Evolutionary conservation across 2,113 vertebrate genomes (phyloP), one percentile per base, ranked within the genome.

Genomic region (Turnix velox): DNA sequence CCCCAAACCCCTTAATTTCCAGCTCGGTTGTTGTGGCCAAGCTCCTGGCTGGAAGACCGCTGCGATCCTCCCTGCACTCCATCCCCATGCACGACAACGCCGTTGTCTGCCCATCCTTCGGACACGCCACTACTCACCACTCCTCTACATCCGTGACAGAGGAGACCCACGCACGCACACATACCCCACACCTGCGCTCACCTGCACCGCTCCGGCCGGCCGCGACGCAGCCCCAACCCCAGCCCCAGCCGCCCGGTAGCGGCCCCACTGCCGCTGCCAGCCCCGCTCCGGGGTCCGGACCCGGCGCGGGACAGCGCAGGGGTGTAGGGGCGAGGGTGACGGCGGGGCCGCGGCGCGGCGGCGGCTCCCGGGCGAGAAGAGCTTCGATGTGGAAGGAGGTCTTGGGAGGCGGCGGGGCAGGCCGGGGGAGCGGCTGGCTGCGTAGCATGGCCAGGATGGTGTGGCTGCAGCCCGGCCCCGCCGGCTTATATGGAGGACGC

Each of bases 331-430:
- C 39, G 12, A 57, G 22, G 28, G 69, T 30, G 23, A 33, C 35
- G 22, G 57, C 57, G 23, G n/a, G 28, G 12, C 11, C n/a, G 28
- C 73, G 73, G 46, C 46, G 58, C 18, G 67, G 85, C 18, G 67
- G 85, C 18, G 76, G 58, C 5, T 63, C 85, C 71, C 71, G 51
- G 22, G 85, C 85, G 20, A 87, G 58, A 25, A 80, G 67, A 7
- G 85, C 67, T 15, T 88, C 85, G 85, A 80, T 88, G 67, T 88
- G 67, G 67, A 88, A 88, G 7, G 84, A 49, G 30, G 74, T 61
- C 23, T 37, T 39, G 33, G 55, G 30, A 31, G 67, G 52, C 27
- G 43, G 45, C 30, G 52, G 49, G 18, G 7, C 39, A 39, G 68
- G 23, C 18, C 23, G 24, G 22, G 69, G n/a, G 1, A 39, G 35